These are phyloP conservation scores for Thelaira solivaga DNA, from an alignment of 2,888 invertebrate genomes.

Conservation along the genomic window DNA sequence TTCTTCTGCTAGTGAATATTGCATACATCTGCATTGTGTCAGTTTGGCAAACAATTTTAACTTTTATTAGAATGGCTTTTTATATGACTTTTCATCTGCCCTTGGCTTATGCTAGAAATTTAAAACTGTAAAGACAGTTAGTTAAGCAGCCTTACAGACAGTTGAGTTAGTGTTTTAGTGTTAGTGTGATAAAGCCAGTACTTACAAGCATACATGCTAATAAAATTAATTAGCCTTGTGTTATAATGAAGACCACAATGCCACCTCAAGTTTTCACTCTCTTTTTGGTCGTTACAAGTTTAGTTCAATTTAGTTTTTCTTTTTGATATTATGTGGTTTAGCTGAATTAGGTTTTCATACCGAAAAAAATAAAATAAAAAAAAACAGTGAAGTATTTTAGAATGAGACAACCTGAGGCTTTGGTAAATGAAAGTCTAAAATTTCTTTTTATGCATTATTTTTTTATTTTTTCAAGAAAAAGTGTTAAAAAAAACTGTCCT, in stretches of 20 bases:
- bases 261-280: slow-evolving; percentile 49
- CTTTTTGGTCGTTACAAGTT: slow-evolving; percentile 1
- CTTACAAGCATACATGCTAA: slow-evolving; percentile 54
- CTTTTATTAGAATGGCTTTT: not conserved
- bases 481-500: not conserved
- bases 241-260: slow-evolving; percentile 67
- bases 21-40: slow-evolving; percentile 51
- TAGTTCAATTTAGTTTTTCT: slow-evolving; percentile 21
- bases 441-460: too few relatives aligned
- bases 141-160: too few relatives aligned
- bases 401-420: too few relatives aligned
- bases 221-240: slow-evolving; percentile 74
- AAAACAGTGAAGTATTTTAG: not conserved
- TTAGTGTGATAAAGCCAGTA: not conserved
- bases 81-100: not conserved
- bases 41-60: slow-evolving; percentile 38
- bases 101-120: too few relatives aligned
- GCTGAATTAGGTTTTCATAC: not conserved
- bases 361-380: not conserved
- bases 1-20: slow-evolving; percentile 28
- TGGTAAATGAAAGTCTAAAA: too few relatives aligned
- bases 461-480: not conserved
- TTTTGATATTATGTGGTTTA: slow-evolving; percentile 44
- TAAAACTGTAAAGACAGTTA: too few relatives aligned
- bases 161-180: not conserved